These are phyloP conservation scores for Leucoma salicis DNA, from an alignment of 2,888 invertebrate species.

Conservation along the genomic window DNA sequence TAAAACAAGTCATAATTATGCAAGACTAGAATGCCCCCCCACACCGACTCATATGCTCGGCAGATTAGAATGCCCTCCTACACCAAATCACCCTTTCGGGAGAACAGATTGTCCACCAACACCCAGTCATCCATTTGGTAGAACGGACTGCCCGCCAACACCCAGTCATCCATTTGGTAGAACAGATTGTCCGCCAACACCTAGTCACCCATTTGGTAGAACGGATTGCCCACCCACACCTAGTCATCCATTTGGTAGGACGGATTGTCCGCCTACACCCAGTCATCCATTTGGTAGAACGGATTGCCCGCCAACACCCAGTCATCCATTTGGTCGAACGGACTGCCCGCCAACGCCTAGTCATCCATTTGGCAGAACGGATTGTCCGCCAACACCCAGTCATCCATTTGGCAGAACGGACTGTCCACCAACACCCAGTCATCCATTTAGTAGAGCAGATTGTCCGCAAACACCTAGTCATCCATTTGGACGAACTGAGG, in stretches of 20 bases:
- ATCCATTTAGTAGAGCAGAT: slow-evolving; percentile 51
- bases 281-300: slow-evolving; percentile 37
- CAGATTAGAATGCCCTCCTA: slow-evolving; percentile 41
- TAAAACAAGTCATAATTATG: slow-evolving; percentile 42
- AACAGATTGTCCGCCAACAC: slow-evolving; percentile 41
- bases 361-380: slow-evolving; percentile 45
- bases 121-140: slow-evolving; percentile 37
- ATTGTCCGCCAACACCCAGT: slow-evolving; percentile 44
- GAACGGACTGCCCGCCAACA: slow-evolving; percentile 36
- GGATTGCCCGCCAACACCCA: slow-evolving; percentile 41
- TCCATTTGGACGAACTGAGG: slow-evolving; percentile 48
- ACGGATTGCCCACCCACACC: slow-evolving; percentile 37
- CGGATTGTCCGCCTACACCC: slow-evolving; percentile 36
- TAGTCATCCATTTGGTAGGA: slow-evolving; percentile 36
- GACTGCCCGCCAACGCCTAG: slow-evolving; percentile 39
- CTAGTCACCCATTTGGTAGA: slow-evolving; percentile 41
- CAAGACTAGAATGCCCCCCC: slow-evolving; percentile 42
- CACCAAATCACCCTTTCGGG: slow-evolving; percentile 42
- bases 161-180: slow-evolving; percentile 46
- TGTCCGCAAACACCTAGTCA: slow-evolving; percentile 43
- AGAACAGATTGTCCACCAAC: slow-evolving; percentile 37
- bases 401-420: slow-evolving; percentile 50
- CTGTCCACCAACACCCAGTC: slow-evolving; percentile 45
- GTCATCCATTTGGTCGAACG: slow-evolving; percentile 39
- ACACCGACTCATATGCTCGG: slow-evolving; percentile 47